Percentiles rank a stretch among this genome's conserved stretches.
Conservation (phyloP, 2,888 invertebrate genomes). For the Polymixis flavicincta region DNA sequence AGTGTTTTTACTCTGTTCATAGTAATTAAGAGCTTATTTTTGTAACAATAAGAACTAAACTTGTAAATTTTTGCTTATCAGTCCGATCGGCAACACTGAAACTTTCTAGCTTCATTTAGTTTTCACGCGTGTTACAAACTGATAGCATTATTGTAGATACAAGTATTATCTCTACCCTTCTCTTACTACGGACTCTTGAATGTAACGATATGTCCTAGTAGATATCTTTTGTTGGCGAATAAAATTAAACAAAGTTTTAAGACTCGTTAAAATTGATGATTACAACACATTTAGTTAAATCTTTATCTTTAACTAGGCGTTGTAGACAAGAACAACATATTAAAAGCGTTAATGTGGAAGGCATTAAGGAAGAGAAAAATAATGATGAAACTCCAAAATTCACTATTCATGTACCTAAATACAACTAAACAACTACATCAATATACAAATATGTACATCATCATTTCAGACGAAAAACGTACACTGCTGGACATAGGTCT, state of each 20-base stretch:
- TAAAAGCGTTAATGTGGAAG: neutral
- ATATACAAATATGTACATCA: no score
- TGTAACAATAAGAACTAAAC: neutral
- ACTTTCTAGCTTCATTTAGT: slow-evolving; percentile 5
- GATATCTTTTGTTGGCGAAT: neutral
- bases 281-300: neutral
- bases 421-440: no score
- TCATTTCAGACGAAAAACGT: no score
- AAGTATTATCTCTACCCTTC: no score
- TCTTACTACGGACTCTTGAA: neutral
- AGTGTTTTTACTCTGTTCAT: slow-evolving; percentile 1
- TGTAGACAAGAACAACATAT: neutral
- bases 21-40: slow-evolving; percentile 4
- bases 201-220: neutral
- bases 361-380: neutral
- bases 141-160: slow-evolving; percentile 5
- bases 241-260: neutral
- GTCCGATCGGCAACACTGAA: slow-evolving; percentile 9
- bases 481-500: no score
- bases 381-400: neutral
- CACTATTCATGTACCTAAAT: neutral
- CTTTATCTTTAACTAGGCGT: neutral
- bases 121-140: slow-evolving; percentile 6
- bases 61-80: neutral
- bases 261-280: neutral